Evolutionary conservation across 2,113 vertebrate species (phyloP), one percentile per base, ranked within the genome.

Genomic region (Hippocampus comes): DNA sequence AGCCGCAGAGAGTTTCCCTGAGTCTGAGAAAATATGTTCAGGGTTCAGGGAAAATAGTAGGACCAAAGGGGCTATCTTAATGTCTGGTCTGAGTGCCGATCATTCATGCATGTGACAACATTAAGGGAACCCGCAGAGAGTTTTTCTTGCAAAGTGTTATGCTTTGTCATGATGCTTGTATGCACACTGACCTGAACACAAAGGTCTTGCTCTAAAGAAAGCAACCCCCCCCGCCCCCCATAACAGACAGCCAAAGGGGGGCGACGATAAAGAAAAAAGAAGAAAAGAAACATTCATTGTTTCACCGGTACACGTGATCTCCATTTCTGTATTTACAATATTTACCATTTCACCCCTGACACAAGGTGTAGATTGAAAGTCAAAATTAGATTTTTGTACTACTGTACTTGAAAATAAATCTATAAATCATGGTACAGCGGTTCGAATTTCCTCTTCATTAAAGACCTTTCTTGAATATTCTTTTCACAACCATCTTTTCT

Each of bases 61-160:
- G 6, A 3, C 53, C 7, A 9, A 15, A n/a, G 21, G 9, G 18
- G 20, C 53, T 74, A 73, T 76, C 55, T 63, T 56, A 55, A 42
- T 70, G 43, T 76, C 15, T 70, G 71, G 43, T 72, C 68, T 79
- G 65, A 67, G 80, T 72, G 75, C 82, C 60, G 86, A 77, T 78
- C 68, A 85, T 83, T 85, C 89, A 87, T 83, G 85, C 81, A 78
- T 86, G 78, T 88, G 86, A 87, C 76, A 63, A 78, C 77, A 84
- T 82, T 88, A 81, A 71, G 67, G 59, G 60, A 27, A 74, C 77
- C 72, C 11, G 41, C 72, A 79, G 84, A 85, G 85, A 86, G 75
- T 72, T 84, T 76, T 72, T 81, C 78, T 85, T 80, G 67, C 78
- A 76, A 86, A 86, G 78, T 87, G 79, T 89, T 74, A 48, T 72